Percentiles rank a stretch among this genome's conserved stretches.
Conservation (phyloP, 2,113 vertebrate species). For the Poeciliopsis prolifica region DNA sequence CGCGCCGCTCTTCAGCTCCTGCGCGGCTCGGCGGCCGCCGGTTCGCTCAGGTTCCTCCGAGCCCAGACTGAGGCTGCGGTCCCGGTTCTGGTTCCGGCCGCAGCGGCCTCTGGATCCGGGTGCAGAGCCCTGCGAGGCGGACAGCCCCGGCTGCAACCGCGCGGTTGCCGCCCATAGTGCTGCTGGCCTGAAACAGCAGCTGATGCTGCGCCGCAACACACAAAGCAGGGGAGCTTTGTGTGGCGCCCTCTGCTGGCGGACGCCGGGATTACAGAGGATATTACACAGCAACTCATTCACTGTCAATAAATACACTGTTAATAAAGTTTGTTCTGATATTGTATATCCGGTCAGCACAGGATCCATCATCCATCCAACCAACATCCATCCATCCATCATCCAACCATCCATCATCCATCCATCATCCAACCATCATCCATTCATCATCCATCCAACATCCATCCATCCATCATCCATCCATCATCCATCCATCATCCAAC, state of each 20-base stretch:
- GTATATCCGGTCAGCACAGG: no score
- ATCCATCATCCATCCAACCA: no score
- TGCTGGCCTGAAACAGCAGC: background rate
- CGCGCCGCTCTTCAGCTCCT: slow-evolving; percentile 65
- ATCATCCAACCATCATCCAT: fast-evolving
- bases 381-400: no score
- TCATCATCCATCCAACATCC: no score
- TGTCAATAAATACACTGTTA: no score
- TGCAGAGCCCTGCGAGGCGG: background rate
- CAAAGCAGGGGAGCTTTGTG: no score
- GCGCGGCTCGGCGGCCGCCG: background rate
- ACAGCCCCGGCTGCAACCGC: background rate
- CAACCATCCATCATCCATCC: no score
- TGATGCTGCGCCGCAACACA: background rate
- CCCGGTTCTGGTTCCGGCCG: background rate
- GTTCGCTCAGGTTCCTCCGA: slow-evolving; percentile 32
- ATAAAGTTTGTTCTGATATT: no score
- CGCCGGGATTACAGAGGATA: no score
- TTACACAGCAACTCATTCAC: no score
- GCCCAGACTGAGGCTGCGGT: fast-evolving
- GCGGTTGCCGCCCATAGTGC: slow-evolving; percentile 11
- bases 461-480: no score
- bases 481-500: no score
- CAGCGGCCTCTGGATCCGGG: background rate
- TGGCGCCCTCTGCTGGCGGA: background rate